Base-by-base conservation (phyloP, 64 coral and sea anemone species). In the Porites australiensis region DNA sequence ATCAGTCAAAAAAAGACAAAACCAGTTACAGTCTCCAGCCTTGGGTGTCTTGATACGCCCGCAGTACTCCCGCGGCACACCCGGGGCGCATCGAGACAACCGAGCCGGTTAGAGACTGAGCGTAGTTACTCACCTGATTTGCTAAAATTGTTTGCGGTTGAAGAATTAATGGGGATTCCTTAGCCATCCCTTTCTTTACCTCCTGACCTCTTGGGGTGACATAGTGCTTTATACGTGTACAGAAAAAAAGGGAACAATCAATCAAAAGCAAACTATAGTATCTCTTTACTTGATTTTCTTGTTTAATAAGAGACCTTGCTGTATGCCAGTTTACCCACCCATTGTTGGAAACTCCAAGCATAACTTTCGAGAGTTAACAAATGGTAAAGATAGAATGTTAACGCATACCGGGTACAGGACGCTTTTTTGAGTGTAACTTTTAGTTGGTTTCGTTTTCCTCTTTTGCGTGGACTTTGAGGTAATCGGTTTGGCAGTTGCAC, bases 381-480 rank as follows among this genome's bases (percentile, higher is more conserved):
- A 23, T 59, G 19, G 14, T 20, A 13, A n/a, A 61, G 16, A 58
- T 80, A 58, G 44, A 58, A 43, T 22, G 22, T 58, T 14, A 15
- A 43, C 9, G 61, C 55, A 58, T 67, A 84, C 81, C 64, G 81
- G 63, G 45, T 84, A 84, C 6, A 16, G 44, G 8, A 84, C 10
- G 18, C 46, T 13, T 65, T 68, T 65, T 18, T 84, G 62, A 68
- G 46, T 13, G 19, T 68, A 47, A 5, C 46, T 19, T 48, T 69
- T 44, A 2, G 60, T 20, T 22, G 81, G 63, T 60, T 69, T 84
- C 63, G 51, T 84, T 21, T 84, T 84, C 79, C 44, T 81, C 55
- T 52, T 84, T 44, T 84, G 61, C 50, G 81, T 84, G 13, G 81
- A 84, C 47, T 84, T 49, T 61, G 62, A 84, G 47, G 61, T 65